These are phyloP conservation scores for Heterodera filipjevi DNA, from an alignment of 2,888 invertebrate species.

Conservation along the genomic window DNA sequence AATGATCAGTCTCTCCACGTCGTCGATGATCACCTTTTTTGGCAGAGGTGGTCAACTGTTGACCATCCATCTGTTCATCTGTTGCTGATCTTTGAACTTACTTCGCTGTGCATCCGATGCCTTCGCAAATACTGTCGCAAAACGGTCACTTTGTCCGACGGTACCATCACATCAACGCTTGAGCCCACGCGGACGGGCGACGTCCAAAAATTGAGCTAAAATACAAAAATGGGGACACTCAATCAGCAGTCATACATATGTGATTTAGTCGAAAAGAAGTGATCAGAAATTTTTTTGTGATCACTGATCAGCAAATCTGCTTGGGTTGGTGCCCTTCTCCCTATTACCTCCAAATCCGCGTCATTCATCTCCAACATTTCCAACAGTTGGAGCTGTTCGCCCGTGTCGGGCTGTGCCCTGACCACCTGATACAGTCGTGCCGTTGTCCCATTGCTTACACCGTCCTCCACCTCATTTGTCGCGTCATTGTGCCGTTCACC, in stretches of 20 bases:
- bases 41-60: not conserved
- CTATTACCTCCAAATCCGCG: slow-evolving; percentile 34
- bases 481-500: not conserved
- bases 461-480: not conserved
- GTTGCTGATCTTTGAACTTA: not conserved
- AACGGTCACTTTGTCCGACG: slow-evolving; percentile 69
- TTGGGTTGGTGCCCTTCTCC: not conserved
- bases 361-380: slow-evolving; percentile 39
- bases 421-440: slow-evolving; percentile 29
- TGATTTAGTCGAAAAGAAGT: not conserved
- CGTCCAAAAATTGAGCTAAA: slow-evolving; percentile 71
- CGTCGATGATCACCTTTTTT: slow-evolving; percentile 53
- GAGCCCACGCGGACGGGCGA: slow-evolving; percentile 70
- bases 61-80: too few species aligned
- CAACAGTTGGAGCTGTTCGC: slow-evolving; percentile 33
- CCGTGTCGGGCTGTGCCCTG: slow-evolving; percentile 38
- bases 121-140: slow-evolving; percentile 42
- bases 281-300: not conserved
- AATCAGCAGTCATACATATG: too few species aligned
- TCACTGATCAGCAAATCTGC: not conserved
- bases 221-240: too few species aligned
- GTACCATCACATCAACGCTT: slow-evolving; percentile 74
- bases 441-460: slow-evolving; percentile 15
- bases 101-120: slow-evolving; percentile 43
- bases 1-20: slow-evolving; percentile 56